Base-by-base conservation (phyloP, 2,797 vertebrate species). In the Danio albolineatus region DNA sequence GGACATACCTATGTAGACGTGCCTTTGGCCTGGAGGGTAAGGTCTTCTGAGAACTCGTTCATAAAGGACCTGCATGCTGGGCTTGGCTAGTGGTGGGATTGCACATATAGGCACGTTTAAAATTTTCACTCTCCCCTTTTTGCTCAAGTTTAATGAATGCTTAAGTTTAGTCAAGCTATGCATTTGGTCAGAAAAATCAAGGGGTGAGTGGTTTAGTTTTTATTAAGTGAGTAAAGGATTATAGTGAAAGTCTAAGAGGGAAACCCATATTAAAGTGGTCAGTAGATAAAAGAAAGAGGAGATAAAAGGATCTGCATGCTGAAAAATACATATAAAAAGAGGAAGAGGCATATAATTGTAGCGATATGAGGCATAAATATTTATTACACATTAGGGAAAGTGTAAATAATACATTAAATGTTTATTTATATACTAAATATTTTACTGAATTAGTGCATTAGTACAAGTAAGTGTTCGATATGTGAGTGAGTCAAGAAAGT, bases 51-150 rank as follows among this genome's bases (percentile, higher is more conserved):
- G 97, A 91, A 99, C 96, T 93, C 97, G 91, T 89, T 99, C 97
- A 96, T 97, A 99, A 94, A 99, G 97, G 94, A 98, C 97, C 95
- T 98, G 97, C 96, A 97, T 98, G 97, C 96, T 98, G 96, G 97
- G 94, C 94, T 98, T 96, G 94, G 97, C 98, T 99, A 98, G 96
- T 98, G 93, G 91, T 84, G 95, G 96, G 94, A 98, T 97, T 96
- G 96, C 91, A 99, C 95, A 97, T 95, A 97, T 93, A 97, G 89
- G 92, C 69, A 93, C 86, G 84, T 94, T 98, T 98, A 96, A 85
- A 83, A 95, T 89, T 90, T 94, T 88, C 64, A 89, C 92, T 90
- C 83, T 70, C 49, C 21, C 64, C 28, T 72, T 73, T 72, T 54
- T 73, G 53, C 39, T 84, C 57, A 62, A 74, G 16, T 3, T 59